Conservation (phyloP, 2,888 invertebrate species). For the Ornithoptera alexandrae region DNA sequence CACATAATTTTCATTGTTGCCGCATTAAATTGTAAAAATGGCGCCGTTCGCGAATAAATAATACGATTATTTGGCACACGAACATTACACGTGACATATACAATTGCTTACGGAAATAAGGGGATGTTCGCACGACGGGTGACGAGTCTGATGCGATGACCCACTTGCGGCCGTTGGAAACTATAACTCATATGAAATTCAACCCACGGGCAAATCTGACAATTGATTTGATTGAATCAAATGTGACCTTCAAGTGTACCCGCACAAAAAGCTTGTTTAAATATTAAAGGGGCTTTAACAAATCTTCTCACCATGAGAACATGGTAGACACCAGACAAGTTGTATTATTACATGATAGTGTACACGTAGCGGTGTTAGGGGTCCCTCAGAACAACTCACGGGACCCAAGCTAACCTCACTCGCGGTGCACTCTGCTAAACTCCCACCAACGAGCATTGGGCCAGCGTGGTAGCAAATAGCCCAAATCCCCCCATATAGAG, state of each 20-base stretch:
- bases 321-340: no score
- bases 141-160: constrained; percentile 18
- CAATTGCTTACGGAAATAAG: constrained; percentile 29
- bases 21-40: constrained; percentile 26
- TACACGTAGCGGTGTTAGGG: no score
- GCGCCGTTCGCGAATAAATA: constrained; percentile 25
- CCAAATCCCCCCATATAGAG: no score
- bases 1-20: constrained; percentile 2
- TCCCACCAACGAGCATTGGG: no score
- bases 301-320: no score
- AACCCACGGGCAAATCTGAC: constrained; percentile 18
- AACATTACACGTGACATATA: constrained; percentile 23
- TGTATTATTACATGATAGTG: no score
- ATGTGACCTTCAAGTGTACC: neutral
- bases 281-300: no score
- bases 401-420: no score
- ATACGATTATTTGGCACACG: constrained; percentile 25
- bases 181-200: constrained; percentile 23
- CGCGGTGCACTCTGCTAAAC: no score
- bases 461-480: no score
- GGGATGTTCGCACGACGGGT: constrained; percentile 23
- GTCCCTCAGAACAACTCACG: no score
- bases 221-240: constrained; percentile 28
- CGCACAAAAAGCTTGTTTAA: no score
- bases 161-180: constrained; percentile 23